Conservation (phyloP, 2,888 invertebrate species). For the Minunthozetes semirufus region DNA sequence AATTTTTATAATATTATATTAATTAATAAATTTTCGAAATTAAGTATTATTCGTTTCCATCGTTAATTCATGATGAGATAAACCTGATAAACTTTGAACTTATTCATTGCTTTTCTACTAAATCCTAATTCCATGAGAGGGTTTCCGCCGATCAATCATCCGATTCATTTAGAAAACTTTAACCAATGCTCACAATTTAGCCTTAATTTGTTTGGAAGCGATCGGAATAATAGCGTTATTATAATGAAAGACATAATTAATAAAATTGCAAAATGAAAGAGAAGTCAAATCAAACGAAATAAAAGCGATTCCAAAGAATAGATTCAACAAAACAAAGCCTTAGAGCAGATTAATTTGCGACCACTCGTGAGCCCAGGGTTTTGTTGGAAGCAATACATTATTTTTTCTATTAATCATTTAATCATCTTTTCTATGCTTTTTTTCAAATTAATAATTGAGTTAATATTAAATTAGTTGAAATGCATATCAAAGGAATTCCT, state of each 20-base stretch:
- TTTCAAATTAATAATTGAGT: neutral
- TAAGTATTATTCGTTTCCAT: neutral
- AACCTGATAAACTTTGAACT: neutral
- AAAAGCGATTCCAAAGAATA: neutral
- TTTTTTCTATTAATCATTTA: conserved; percentile 18
- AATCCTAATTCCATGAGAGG: conserved; percentile 6
- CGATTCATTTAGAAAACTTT: neutral
- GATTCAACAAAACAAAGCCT: neutral
- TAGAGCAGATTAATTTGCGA: conserved; percentile 15
- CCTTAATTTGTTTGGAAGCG: conserved; percentile 13
- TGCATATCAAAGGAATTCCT: too few species aligned
- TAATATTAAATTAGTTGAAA: too few species aligned
- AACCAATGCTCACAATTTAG: neutral
- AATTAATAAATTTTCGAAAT: neutral
- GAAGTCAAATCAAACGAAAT: neutral
- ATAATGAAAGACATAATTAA: conserved; percentile 12
- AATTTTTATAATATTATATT: neutral
- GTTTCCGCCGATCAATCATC: conserved; percentile 20
- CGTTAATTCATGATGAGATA: conserved; percentile 8
- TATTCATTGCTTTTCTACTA: neutral
- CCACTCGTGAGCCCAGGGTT: neutral
- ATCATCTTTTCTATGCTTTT: neutral
- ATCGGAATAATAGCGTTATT: neutral
- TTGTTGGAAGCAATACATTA: conserved; percentile 1
- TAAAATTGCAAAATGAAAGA: conserved; percentile 16